Evolutionary conservation across 2,113 vertebrate genomes (phyloP), one percentile per base, ranked within the genome.

Genomic region (Thalassarche chlororhynchos): DNA sequence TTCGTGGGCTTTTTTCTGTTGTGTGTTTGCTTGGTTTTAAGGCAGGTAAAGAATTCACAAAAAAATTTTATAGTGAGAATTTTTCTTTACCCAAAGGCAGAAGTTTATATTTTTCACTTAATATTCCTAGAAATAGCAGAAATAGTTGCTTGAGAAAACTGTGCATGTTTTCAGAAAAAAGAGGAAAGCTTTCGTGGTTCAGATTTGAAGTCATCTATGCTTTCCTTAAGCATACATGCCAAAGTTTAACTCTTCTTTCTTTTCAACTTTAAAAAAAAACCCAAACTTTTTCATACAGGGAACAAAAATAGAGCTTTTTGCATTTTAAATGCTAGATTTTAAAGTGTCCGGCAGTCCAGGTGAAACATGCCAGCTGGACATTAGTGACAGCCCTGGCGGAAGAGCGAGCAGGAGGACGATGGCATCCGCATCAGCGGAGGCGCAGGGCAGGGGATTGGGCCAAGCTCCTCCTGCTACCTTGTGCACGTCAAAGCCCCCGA

Each of bases 401-500:
- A 58, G 44, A 42, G 17, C 7, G 2, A 55, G 60, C 49, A 8
- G 20, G 46, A 26, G 9, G 46, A 52, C 2, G 36, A 36, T 6
- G 6, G 26, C 38, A 31, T 5, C 51, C 8, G 4, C 51, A n/a
- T 8, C 46, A 5, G 7, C 14, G 4, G 21, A 10, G 31, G 20
- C 12, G 1, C 10, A 5, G 36, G 36, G 11, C n/a, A 20, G 31
- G 40, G 44, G 19, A 29, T 8, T 20, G 26, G 54, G 44, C 34
- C 28, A 8, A 17, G 44, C 10, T 18, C 34, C 21, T 38, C 29
- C 29, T 23, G 44, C 24, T 10, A 17, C 57, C 47, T 5, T 38
- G 15, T 0, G 0, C 1, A 6, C 1, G 1, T 75, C 75, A 28
- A 21, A 46, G 36, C 19, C 6, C 8, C 10, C 3, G 2, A 25